phyloP scores from a whole-genome alignment of 2,113 vertebrate species.

The Taurulus bubalis region DNA sequence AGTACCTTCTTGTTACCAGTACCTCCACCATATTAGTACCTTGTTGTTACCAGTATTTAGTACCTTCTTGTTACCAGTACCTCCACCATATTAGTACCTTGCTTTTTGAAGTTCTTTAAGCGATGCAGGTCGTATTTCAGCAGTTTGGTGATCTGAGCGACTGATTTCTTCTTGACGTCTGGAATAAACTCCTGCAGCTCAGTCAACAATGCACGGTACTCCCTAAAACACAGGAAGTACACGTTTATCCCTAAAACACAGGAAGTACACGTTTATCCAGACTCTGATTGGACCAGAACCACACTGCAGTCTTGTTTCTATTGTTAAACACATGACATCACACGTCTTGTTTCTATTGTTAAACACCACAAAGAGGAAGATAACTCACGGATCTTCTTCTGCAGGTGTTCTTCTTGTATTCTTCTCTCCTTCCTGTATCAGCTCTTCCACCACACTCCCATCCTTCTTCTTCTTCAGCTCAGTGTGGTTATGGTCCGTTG shows the following conservation, averaged over 20 bases:
- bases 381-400: not conserved
- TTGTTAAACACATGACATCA: too few species aligned
- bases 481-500: not conserved
- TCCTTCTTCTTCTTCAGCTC: slow-evolving; percentile 2
- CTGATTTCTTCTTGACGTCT: slow-evolving; percentile 19
- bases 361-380: not conserved
- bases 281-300: not conserved
- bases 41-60: too few species aligned
- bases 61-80: too few species aligned
- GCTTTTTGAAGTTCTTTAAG: slow-evolving; percentile 24
- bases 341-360: too few species aligned
- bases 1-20: too few species aligned
- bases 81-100: not conserved
- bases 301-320: too few species aligned
- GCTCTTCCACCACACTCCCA: not conserved
- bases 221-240: not conserved
- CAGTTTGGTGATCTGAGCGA: not conserved
- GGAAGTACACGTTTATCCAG: not conserved
- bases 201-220: not conserved
- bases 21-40: too few species aligned
- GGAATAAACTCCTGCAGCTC: slow-evolving; percentile 68
- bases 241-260: not conserved
- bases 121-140: slow-evolving; percentile 61
- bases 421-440: not conserved
- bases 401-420: not conserved